Conservation (phyloP, 2,113 vertebrate species). For the Bolborhynchus lineola region DNA sequence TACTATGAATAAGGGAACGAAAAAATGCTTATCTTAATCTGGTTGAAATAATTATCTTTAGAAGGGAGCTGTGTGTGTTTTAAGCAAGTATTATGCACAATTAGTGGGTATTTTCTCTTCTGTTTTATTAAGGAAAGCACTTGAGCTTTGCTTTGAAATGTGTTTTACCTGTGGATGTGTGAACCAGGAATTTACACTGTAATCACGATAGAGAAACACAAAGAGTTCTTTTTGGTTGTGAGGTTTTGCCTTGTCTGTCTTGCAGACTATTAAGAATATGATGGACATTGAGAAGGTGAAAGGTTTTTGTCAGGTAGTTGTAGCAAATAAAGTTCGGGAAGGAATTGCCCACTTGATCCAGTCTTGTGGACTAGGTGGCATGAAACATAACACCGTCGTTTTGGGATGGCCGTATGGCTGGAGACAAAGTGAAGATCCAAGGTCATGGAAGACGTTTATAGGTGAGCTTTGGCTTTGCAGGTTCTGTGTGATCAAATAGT, state of each 20-base stretch:
- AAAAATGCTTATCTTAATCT: neutral
- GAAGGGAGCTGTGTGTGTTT: neutral
- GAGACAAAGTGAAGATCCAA: conserved; percentile 97
- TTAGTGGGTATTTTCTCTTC: neutral
- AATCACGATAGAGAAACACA: neutral
- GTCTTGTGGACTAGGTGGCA: conserved; percentile 94
- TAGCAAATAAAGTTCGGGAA: conserved; percentile 90
- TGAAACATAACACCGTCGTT: conserved; percentile 97
- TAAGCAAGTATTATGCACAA: neutral
- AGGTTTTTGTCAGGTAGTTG: conserved; percentile 96
- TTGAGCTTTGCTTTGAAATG: neutral
- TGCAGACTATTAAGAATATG: conserved; percentile 96
- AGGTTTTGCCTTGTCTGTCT: neutral
- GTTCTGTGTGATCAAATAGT: neutral
- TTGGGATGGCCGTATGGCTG: conserved; percentile 98
- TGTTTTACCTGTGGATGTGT: neutral
- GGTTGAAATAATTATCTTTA: neutral
- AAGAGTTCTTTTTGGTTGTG: neutral
- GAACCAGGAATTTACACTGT: neutral
- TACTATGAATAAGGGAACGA: neutral
- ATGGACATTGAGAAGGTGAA: conserved; percentile 98
- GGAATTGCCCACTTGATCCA: conserved; percentile 95
- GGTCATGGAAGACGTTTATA: conserved; percentile 98
- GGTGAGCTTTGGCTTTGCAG: conserved; percentile 73
- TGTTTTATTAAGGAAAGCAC: neutral